Percentiles rank a stretch among this genome's conserved stretches.
Evolutionary conservation across 2,113 vertebrate species (phyloP).

Genomic region (Canis aureus): DNA sequence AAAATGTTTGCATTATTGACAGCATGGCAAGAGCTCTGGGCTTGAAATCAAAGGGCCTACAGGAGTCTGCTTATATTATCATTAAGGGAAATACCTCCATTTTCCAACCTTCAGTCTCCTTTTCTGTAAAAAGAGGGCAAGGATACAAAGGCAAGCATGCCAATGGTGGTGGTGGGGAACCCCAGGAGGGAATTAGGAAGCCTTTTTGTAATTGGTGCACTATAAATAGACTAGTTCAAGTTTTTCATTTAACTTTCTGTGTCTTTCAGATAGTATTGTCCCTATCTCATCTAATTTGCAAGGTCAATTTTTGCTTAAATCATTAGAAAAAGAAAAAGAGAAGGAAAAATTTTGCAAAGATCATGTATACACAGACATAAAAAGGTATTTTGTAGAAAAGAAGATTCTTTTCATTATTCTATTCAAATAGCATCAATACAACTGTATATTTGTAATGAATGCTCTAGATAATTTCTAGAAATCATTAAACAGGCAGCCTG

Average conservation of each 20-base stretch:
- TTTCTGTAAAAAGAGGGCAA: not conserved
- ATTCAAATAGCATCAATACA: not conserved
- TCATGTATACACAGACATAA: not conserved
- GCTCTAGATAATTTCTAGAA: not conserved
- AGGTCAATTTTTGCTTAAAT: not conserved
- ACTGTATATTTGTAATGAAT: not conserved
- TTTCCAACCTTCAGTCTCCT: accelerated
- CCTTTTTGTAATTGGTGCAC: not conserved
- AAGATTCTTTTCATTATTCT: not conserved
- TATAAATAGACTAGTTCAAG: not conserved
- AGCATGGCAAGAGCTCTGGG: not conserved
- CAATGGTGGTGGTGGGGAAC: not conserved
- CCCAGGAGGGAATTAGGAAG: not conserved
- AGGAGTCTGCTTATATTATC: not conserved
- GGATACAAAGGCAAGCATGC: not conserved
- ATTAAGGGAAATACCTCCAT: not conserved
- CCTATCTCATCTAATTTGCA: not conserved
- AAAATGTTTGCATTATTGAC: not conserved
- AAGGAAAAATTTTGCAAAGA: not conserved
- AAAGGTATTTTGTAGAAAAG: not conserved
- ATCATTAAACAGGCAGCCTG: not conserved
- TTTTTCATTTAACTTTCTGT: not conserved
- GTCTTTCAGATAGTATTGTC: not conserved
- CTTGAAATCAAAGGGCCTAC: too few species aligned
- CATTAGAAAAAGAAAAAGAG: not conserved